These are phyloP conservation scores for Ophthalmotilapia sp. DNA, from an alignment of 2,113 vertebrate species.

Conservation along the genomic window DNA sequence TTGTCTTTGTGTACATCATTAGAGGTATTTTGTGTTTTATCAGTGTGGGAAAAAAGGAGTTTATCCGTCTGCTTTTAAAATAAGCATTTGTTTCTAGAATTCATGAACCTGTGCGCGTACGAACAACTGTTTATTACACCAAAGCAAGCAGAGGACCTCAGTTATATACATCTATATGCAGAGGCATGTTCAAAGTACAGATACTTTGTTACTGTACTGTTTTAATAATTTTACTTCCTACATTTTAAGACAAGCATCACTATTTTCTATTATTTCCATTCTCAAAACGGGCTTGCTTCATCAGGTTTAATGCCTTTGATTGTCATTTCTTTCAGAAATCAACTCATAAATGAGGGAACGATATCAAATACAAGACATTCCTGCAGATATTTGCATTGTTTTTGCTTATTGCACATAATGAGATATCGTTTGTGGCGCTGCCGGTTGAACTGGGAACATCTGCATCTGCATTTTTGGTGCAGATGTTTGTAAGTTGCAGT, in stretches of 20 bases:
- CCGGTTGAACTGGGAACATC: background rate
- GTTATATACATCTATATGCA: background rate
- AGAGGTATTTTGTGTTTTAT: constrained; percentile 20
- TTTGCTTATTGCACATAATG: background rate
- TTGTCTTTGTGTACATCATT: constrained; percentile 19
- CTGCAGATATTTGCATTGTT: background rate
- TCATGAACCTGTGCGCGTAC: background rate
- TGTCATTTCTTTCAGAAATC: background rate
- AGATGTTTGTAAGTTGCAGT: background rate
- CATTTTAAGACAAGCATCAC: background rate
- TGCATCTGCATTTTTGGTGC: background rate
- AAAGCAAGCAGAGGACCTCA: background rate
- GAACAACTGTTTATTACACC: constrained; percentile 14
- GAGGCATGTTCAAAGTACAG: background rate
- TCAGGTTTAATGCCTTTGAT: background rate
- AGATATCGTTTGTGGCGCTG: fast-evolving
- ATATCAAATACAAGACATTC: fast-evolving
- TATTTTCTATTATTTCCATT: background rate
- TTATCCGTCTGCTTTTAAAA: constrained; percentile 9
- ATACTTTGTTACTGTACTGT: background rate
- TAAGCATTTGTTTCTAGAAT: background rate
- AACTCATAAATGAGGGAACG: background rate
- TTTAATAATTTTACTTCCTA: background rate
- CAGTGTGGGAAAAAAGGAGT: background rate
- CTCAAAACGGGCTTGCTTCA: background rate